Evolutionary conservation across 2,888 invertebrate species (phyloP), one percentile per base, ranked within the genome.

Genomic region (Drosophila mettleri): DNA sequence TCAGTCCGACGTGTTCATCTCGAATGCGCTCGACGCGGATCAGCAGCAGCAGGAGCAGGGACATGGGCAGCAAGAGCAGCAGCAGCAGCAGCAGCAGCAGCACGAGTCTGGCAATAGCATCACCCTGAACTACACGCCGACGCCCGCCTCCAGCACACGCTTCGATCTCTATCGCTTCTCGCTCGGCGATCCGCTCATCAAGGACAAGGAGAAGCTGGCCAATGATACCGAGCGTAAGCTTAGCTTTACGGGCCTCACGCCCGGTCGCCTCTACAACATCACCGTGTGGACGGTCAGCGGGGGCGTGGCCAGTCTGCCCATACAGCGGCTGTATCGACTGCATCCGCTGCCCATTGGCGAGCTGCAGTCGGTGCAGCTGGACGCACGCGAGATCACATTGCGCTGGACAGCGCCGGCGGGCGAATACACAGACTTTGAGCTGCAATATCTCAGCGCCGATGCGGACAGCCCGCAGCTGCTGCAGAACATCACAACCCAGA

Each of bases 261-360:
- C 98, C 3, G 98, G 98, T 36, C 94, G 96, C 76, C 93, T 98
- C 36, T 98, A 98, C 93, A 98, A 98, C 92, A 96, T 98, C 73
- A 97, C 97, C 51, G 96, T 97, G 85, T 98, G 98, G 98, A 98
- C 98, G 7, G 96, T 98, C 31, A 96, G 96, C 63, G 95, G 95
- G 75, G 95, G 95, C 89, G 96, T 98, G 41, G 94, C 95, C 74
- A 97, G 97, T 92, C 95, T 96, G 90, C 98, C 98, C 3, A 94
- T 98, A 78, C 95, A 96, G 90, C 94, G 97, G 10, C 96, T 97
- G 91, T 97, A 97, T 90, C 93, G 98, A 60, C 94, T 98, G 71
- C 96, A 95, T 93, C 98, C 98, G 6, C 96, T 97, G 88, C 95
- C 97, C 33, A 96, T 98, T 64, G 94, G 94, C 1, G 94, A 94